phyloP scores from a whole-genome alignment of 2,888 invertebrate genomes.

The Coelogynopora nodosa region DNA sequence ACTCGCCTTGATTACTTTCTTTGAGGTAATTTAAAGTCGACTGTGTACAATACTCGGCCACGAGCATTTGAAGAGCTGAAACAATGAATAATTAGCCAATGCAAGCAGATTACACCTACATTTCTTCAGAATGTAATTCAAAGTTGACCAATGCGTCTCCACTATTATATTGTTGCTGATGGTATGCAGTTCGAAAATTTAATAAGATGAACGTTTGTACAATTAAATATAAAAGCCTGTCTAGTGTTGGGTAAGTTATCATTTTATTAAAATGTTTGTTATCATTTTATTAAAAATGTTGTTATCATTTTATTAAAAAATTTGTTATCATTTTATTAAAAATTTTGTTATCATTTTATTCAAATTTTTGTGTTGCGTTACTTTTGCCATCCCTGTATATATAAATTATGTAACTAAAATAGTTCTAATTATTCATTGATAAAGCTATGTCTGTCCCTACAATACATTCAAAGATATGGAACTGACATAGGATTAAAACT shows the following conservation, averaged over 20 bases:
- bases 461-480: no score
- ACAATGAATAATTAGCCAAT: neutral
- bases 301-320: neutral
- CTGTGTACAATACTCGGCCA: neutral
- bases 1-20: neutral
- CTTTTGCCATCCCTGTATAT: no score
- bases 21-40: no score
- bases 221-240: neutral
- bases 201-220: neutral
- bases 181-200: neutral
- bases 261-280: no score
- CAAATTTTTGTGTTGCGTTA: neutral
- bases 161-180: neutral
- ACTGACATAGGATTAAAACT: no score
- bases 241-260: no score
- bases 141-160: neutral
- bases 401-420: no score
- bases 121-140: neutral
- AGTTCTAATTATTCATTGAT: no score
- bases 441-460: no score
- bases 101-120: neutral
- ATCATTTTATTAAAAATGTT: neutral
- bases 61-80: neutral
- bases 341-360: neutral
- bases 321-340: neutral